Evolutionary conservation across 1,140 invertebrate genomes (phyloP).

Genomic region (Drosophila navojoa): DNA sequence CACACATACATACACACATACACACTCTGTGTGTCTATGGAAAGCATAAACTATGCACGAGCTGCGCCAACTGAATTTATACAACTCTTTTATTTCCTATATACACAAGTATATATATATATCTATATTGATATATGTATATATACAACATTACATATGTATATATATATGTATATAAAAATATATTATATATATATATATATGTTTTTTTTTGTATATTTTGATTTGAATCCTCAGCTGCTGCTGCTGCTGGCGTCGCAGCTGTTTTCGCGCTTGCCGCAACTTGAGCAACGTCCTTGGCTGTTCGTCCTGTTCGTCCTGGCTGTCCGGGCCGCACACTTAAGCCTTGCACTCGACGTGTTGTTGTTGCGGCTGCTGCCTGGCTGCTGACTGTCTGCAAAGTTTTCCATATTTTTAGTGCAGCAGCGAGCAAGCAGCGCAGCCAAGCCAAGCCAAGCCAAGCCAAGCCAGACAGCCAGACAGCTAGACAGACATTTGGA

Average conservation of each 20-base stretch:
- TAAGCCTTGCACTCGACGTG: conserved; percentile 64
- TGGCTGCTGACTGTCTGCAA: conserved; percentile 78
- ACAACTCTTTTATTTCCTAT: conserved; percentile 60
- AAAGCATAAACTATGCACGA: conserved; percentile 60
- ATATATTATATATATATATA: conserved; percentile 33
- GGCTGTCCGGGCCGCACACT: conserved; percentile 39
- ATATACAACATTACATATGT: neutral
- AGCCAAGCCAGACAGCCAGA: neutral
- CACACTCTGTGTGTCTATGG: conserved; percentile 25
- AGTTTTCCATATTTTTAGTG: conserved; percentile 83
- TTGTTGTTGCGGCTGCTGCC: conserved; percentile 34
- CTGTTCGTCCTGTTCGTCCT: conserved; percentile 41
- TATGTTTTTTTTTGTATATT: conserved; percentile 25
- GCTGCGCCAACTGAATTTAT: conserved; percentile 52
- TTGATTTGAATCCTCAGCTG: conserved; percentile 63
- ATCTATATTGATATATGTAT: conserved; percentile 31
- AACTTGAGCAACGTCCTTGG: conserved; percentile 80
- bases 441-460: conserved; percentile 1
- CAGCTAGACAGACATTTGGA: conserved; percentile 58
- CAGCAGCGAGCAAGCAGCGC: conserved; percentile 23
- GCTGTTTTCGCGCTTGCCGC: conserved; percentile 70
- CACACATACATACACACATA: neutral
- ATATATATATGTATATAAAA: conserved; percentile 45
- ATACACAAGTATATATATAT: conserved; percentile 3
- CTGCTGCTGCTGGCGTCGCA: conserved; percentile 18